phyloP scores from a whole-genome alignment of 1,140 invertebrate genomes.

The Caenorhabditis tropicalis region DNA sequence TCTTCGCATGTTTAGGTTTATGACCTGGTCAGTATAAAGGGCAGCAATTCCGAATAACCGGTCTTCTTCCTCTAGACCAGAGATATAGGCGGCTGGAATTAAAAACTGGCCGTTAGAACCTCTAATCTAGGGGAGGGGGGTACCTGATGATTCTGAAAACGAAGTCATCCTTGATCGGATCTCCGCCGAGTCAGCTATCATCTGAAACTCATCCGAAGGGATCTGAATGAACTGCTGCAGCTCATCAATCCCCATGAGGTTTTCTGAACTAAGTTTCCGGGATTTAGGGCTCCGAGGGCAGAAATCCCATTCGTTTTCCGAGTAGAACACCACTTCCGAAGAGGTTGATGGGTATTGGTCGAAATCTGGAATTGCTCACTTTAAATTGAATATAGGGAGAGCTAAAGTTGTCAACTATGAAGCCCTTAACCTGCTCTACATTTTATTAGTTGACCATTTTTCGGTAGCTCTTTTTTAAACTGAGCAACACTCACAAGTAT shows the following conservation, averaged over 20 bases:
- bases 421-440: too few species aligned
- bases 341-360: neutral
- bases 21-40: neutral
- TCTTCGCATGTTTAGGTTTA: neutral
- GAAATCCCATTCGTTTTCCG: constrained; percentile 7
- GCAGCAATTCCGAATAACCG: neutral
- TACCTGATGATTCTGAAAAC: neutral
- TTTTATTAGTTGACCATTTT: neutral
- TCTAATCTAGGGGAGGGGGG: too few species aligned
- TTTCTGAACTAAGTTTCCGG: neutral
- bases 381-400: neutral
- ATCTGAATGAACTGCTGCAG: constrained; percentile 2
- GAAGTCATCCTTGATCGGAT: constrained; percentile 6
- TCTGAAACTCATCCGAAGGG: neutral
- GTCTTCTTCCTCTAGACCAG: neutral
- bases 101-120: neutral
- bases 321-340: neutral
- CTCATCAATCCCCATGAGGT: constrained; percentile 20
- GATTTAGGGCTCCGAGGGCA: neutral
- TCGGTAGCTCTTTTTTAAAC: neutral
- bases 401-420: neutral
- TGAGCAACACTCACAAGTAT: neutral
- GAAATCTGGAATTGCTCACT: neutral
- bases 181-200: neutral
- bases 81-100: neutral